phyloP scores from a whole-genome alignment of 2,113 vertebrate species.

The Desmodus rotundus region DNA sequence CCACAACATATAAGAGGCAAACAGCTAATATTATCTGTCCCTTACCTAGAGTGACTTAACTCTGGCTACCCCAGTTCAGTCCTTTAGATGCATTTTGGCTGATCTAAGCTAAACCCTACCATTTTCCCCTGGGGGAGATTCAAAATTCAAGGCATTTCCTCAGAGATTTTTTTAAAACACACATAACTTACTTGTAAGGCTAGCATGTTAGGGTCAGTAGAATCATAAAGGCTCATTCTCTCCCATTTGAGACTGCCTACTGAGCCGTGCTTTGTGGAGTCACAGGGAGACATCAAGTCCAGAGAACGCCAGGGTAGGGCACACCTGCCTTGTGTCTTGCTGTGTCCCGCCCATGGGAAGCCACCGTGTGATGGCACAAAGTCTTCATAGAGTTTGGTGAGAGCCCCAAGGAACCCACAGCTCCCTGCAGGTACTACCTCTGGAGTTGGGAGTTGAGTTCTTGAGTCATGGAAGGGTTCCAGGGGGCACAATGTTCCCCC shows the following conservation, averaged over 20 bases:
- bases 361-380: accelerated
- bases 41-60: not conserved
- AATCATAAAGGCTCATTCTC: not conserved
- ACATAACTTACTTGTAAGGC: not conserved
- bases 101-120: not conserved
- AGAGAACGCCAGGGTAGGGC: not conserved
- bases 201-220: not conserved
- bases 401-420: not conserved
- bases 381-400: not conserved
- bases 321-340: not conserved
- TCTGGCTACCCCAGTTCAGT: not conserved
- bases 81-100: not conserved
- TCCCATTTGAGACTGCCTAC: not conserved
- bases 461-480: not conserved
- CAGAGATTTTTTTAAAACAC: not conserved
- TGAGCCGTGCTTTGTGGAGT: not conserved
- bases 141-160: not conserved
- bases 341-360: too few relatives aligned
- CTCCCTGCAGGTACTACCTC: not conserved
- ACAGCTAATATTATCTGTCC: not conserved
- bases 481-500: not conserved
- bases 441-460: not conserved
- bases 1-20: not conserved
- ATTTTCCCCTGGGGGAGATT: not conserved
- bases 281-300: not conserved